These are phyloP conservation scores for Phoenoteleia sp. DNA, from an alignment of 2,888 invertebrate species.

Conservation along the genomic window DNA sequence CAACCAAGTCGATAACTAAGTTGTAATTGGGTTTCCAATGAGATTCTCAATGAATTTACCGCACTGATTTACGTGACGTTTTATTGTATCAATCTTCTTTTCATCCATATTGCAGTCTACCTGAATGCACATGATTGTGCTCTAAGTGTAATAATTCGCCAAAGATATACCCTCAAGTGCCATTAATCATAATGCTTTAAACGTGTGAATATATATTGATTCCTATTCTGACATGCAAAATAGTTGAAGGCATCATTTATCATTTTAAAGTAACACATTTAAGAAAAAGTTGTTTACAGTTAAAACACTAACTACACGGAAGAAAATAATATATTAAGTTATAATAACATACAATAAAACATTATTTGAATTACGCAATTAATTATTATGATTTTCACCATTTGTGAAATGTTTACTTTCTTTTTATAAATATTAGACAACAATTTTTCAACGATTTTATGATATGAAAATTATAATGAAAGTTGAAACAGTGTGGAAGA, in stretches of 20 bases:
- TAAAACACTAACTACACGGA: too few relatives aligned
- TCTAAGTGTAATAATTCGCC: constrained; percentile 52
- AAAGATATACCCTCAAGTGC: constrained; percentile 59
- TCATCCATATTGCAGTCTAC: constrained; percentile 52
- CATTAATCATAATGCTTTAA: constrained; percentile 54
- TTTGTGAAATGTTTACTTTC: too few relatives aligned
- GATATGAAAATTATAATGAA: too few relatives aligned
- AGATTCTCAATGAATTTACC: constrained; percentile 72
- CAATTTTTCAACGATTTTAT: too few relatives aligned
- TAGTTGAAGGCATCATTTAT: constrained; percentile 24
- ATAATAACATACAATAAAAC: too few relatives aligned
- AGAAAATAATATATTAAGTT: too few relatives aligned
- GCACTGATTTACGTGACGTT: constrained; percentile 70
- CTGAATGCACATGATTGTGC: constrained; percentile 36
- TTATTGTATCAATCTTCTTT: constrained; percentile 56
- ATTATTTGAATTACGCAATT: too few relatives aligned
- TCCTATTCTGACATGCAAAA: constrained; percentile 24
- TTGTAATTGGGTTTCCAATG: constrained; percentile 77
- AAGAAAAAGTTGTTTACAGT: constrained; percentile 1
- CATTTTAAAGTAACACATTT: neutral
- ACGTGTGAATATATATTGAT: constrained; percentile 5
- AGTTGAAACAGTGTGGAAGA: too few relatives aligned
- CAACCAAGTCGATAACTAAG: constrained; percentile 76
- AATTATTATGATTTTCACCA: too few relatives aligned
- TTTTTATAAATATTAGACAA: too few relatives aligned